These are phyloP conservation scores for Gymnocephalus cernua DNA, from an alignment of 2,113 vertebrate genomes.

Conservation along the genomic window DNA sequence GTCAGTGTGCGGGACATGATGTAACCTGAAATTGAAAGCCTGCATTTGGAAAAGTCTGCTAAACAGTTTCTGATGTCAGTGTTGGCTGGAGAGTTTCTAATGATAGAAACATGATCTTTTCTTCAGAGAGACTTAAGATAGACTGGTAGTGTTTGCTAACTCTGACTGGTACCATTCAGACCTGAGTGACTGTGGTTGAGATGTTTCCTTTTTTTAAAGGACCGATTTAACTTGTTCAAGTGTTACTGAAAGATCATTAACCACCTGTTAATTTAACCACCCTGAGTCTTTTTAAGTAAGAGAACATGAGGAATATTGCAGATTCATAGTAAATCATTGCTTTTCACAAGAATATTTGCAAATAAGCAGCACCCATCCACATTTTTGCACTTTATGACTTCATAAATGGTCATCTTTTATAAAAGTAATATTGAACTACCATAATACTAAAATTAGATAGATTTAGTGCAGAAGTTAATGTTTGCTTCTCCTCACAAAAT, in stretches of 20 bases:
- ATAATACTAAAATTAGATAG: background rate
- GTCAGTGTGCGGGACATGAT: too few relatives aligned
- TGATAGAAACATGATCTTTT: conserved; percentile 8
- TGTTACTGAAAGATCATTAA: background rate
- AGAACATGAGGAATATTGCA: background rate
- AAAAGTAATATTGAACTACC: background rate
- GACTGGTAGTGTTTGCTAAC: background rate
- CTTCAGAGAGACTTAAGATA: background rate
- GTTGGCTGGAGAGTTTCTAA: background rate
- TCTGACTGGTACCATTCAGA: background rate
- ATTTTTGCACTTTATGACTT: background rate
- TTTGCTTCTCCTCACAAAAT: background rate
- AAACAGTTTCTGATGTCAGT: background rate
- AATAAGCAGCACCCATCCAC: background rate
- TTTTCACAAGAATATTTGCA: background rate
- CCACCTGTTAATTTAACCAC: background rate
- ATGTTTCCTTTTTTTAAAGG: background rate
- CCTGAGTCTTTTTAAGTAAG: background rate
- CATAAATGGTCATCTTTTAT: background rate
- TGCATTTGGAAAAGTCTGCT: conserved; percentile 21
- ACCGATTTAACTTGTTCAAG: background rate
- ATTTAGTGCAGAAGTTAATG: background rate
- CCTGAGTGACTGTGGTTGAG: background rate
- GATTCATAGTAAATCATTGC: background rate
- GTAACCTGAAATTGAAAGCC: conserved; percentile 8